Conservation (phyloP, 2,888 invertebrate genomes). For the Troilus luridus region DNA sequence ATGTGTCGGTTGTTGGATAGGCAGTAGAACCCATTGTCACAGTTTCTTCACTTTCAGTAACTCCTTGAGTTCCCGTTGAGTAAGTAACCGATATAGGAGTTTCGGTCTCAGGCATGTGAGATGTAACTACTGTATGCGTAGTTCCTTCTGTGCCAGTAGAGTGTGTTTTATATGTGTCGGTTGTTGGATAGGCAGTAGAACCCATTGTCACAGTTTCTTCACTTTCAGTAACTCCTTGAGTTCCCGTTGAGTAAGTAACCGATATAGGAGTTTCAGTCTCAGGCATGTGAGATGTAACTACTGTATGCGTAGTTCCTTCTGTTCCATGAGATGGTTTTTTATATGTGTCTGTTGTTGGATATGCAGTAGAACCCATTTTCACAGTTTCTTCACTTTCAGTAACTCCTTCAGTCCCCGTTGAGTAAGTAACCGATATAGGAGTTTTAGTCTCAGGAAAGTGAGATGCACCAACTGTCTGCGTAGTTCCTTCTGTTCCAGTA, state of each 20-base stretch:
- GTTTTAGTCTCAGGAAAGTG: not conserved
- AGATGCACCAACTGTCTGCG: not conserved
- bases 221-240: not conserved
- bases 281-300: not conserved
- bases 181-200: no score
- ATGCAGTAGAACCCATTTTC: not conserved
- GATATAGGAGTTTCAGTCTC: not conserved
- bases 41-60: no score
- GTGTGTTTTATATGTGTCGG: not conserved
- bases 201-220: no score
- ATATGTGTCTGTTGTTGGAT: not conserved
- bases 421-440: not conserved
- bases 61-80: no score
- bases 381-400: not conserved
- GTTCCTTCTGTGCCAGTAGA: not conserved
- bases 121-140: not conserved
- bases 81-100: not conserved
- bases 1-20: no score
- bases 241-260: not conserved
- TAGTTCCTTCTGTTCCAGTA: not conserved
- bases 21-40: no score
- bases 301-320: not conserved
- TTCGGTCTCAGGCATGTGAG: not conserved
- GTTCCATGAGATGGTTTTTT: not conserved
- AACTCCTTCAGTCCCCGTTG: not conserved